phyloP scores from a whole-genome alignment of 2,888 invertebrate genomes.

The Drosophila aldrichi region DNA sequence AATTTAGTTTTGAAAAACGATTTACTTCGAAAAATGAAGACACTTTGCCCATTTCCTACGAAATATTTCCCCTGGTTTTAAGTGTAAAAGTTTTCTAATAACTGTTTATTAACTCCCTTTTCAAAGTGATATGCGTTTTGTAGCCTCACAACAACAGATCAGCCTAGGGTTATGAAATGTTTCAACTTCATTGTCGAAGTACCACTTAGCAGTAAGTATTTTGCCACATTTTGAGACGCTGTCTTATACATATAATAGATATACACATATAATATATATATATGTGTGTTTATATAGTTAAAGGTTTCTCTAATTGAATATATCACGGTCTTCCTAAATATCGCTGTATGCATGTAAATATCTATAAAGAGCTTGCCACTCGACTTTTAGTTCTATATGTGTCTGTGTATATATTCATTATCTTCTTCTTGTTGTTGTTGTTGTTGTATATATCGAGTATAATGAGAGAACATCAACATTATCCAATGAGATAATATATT shows the following conservation, averaged over 20 bases:
- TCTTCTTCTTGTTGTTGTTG: constrained; percentile 12
- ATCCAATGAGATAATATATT: constrained; percentile 57
- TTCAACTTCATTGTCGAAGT: constrained; percentile 28
- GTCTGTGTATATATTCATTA: constrained; percentile 38
- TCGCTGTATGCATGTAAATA: constrained; percentile 73
- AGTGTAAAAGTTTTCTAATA: constrained; percentile 27
- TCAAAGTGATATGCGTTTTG: constrained; percentile 75
- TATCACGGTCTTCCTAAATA: constrained; percentile 81
- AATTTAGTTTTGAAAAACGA: constrained; percentile 28
- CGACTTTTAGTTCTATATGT: constrained; percentile 54
- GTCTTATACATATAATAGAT: constrained; percentile 59
- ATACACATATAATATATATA: constrained; percentile 63
- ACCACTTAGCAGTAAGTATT: constrained; percentile 62
- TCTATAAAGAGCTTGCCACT: constrained; percentile 65
- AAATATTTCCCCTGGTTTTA: constrained; percentile 12
- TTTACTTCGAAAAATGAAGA: constrained; percentile 50
- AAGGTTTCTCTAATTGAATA: constrained; percentile 70
- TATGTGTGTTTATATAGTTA: constrained; percentile 47
- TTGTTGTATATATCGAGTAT: constrained; percentile 34
- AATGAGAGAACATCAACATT: constrained; percentile 61
- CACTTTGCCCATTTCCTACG: constrained; percentile 37
- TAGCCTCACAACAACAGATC: constrained; percentile 73
- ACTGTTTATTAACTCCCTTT: constrained; percentile 48
- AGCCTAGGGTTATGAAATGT: constrained; percentile 52
- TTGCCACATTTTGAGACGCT: constrained; percentile 75